Evolutionary conservation across 2,113 vertebrate species (phyloP).

Genomic region (Ailurus styani): DNA sequence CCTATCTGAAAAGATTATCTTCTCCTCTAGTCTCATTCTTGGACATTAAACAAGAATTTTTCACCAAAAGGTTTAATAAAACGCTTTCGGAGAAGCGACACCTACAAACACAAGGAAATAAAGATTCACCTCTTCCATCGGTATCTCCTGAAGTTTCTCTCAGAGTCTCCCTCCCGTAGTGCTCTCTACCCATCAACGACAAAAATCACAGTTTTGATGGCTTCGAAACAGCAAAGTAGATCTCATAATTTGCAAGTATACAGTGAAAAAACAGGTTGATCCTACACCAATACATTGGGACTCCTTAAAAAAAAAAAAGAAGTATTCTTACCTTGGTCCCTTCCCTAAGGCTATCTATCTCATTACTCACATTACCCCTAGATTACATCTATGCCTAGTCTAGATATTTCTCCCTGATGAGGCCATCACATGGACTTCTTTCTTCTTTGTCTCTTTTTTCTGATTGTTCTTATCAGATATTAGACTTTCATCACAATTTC

Average conservation of each 20-base stretch:
- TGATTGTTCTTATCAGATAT: not conserved
- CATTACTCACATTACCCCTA: not conserved
- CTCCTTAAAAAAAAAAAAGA: not conserved
- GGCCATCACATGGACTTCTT: not conserved
- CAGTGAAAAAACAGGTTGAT: not conserved
- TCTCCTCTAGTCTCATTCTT: conserved; percentile 21
- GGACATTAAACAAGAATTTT: conserved; percentile 50
- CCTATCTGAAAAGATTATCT: conserved; percentile 64
- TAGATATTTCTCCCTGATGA: not conserved
- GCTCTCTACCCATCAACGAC: not conserved
- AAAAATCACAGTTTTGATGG: not conserved
- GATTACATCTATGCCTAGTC: not conserved
- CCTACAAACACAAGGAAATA: not conserved
- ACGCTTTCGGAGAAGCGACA: not conserved
- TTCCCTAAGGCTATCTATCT: not conserved
- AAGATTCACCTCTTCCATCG: not conserved
- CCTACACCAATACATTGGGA: not conserved
- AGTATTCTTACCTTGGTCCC: not conserved
- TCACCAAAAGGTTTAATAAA: not conserved
- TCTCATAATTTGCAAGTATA: not conserved
- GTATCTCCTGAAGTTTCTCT: not conserved
- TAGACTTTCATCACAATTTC: not conserved
- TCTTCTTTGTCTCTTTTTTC: not conserved
- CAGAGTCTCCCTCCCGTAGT: not conserved
- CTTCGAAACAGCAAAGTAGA: not conserved